A percentile compares a stretch with the other conserved stretches of the same genome.
These are phyloP conservation scores for Lepidurus couesii DNA, from an alignment of 1,140 invertebrate genomes.

Conservation along the genomic window DNA sequence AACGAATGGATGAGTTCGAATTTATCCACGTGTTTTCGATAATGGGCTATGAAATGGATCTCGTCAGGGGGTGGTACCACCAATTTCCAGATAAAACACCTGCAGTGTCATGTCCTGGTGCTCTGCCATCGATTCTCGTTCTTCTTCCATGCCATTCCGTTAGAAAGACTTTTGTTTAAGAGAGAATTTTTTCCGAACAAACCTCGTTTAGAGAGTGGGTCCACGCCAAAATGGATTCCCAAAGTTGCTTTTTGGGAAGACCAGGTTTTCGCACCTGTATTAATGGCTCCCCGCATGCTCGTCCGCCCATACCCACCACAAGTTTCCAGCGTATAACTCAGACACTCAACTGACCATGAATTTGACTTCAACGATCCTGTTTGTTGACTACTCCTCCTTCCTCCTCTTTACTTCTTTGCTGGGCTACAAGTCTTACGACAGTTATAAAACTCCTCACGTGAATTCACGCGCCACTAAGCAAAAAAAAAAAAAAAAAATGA, in stretches of 20 bases:
- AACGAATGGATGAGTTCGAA: background rate
- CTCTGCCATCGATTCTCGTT: background rate
- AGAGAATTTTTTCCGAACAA: background rate
- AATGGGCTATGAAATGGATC: constrained; percentile 16
- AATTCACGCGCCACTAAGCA: background rate
- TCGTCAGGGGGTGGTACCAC: constrained; percentile 6
- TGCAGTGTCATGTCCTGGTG: background rate
- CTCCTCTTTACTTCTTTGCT: background rate
- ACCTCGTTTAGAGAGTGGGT: background rate
- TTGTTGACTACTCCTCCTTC: background rate
- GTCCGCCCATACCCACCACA: background rate
- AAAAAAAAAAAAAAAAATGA: background rate
- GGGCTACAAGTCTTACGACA: background rate
- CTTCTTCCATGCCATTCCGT: background rate
- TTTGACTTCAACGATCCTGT: background rate
- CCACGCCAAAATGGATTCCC: too few relatives aligned
- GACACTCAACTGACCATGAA: background rate
- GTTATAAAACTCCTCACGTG: background rate
- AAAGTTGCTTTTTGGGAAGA: background rate
- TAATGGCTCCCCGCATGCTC: background rate
- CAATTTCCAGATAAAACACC: constrained; percentile 10
- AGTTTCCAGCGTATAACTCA: background rate
- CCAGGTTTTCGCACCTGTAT: constrained; percentile 4
- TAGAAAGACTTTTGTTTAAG: background rate
- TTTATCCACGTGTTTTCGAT: constrained; percentile 19